phyloP scores from a whole-genome alignment of 2,113 vertebrate species.

The Mohoua ochrocephala region DNA sequence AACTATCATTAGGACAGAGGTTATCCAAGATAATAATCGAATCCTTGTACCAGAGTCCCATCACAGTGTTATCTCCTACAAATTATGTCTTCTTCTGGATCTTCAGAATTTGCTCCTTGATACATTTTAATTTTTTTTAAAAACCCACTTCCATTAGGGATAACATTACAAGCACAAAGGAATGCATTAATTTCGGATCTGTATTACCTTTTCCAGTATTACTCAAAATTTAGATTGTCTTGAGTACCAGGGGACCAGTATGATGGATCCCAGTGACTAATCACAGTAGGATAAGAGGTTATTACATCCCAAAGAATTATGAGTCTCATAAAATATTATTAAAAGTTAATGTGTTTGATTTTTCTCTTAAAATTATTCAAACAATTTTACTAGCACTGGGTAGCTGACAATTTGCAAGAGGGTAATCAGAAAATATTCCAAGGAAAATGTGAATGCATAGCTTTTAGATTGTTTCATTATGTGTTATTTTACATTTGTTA shows the following conservation, averaged over 20 bases:
- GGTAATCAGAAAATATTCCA: slow-evolving; percentile 33
- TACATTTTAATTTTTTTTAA: neutral
- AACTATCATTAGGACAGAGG: slow-evolving; percentile 28
- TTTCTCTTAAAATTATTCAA: slow-evolving; percentile 59
- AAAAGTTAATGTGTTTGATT: slow-evolving; percentile 63
- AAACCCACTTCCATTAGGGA: neutral
- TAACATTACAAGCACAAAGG: neutral
- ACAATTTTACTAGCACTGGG: slow-evolving; percentile 44
- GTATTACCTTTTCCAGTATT: slow-evolving; percentile 39
- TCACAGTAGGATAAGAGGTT: slow-evolving; percentile 27
- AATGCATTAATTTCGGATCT: slow-evolving; percentile 30
- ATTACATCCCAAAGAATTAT: slow-evolving; percentile 53
- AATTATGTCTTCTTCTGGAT: slow-evolving; percentile 9
- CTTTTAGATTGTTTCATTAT: slow-evolving; percentile 39
- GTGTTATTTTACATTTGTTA: slow-evolving; percentile 50
- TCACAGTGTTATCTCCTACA: neutral
- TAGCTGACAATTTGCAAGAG: slow-evolving; percentile 23
- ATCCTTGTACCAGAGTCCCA: neutral
- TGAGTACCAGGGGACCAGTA: slow-evolving; percentile 11
- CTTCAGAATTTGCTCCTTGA: neutral
- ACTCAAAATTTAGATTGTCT: slow-evolving; percentile 56
- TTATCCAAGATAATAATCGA: slow-evolving; percentile 62
- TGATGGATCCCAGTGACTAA: slow-evolving; percentile 60
- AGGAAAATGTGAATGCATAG: neutral
- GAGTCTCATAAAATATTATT: slow-evolving; percentile 60